phyloP scores from a whole-genome alignment of 2,888 invertebrate genomes.

The Creontiades dilutus region DNA sequence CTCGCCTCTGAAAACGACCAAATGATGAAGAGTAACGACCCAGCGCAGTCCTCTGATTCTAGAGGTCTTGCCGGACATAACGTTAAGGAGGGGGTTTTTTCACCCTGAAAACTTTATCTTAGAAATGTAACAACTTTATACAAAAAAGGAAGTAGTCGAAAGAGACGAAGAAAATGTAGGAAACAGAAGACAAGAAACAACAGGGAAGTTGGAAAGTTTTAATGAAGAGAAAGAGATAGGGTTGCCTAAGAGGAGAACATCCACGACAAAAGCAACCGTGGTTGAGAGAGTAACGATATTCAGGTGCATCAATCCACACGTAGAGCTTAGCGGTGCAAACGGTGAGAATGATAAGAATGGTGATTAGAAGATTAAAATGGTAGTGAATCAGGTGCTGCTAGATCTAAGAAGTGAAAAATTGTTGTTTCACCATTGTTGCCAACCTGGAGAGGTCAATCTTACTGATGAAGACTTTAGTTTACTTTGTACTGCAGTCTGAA shows the following conservation, averaged over 20 bases:
- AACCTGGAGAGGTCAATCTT: not conserved
- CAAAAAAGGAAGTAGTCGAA: not conserved
- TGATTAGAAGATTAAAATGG: not conserved
- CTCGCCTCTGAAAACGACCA: conserved; percentile 11
- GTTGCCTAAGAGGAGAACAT: not conserved
- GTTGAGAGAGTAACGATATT: not conserved
- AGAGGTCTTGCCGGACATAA: conserved; percentile 16
- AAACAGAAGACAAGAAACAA: not conserved
- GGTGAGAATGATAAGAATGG: not conserved
- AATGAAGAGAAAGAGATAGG: not conserved
- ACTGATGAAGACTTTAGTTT: not conserved
- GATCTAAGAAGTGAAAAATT: no score
- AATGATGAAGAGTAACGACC: conserved; percentile 57
- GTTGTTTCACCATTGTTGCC: no score
- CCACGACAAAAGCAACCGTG: not conserved
- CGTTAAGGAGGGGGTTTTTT: not conserved
- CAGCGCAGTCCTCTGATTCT: not conserved
- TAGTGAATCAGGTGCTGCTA: no score
- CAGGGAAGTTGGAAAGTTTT: not conserved
- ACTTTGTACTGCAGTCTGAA: not conserved
- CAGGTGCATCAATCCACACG: not conserved
- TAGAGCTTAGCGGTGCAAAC: not conserved
- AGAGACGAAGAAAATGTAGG: not conserved
- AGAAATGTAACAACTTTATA: conserved; percentile 2
- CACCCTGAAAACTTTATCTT: conserved; percentile 3